Evolutionary conservation across 2,797 vertebrate genomes (phyloP).

Genomic region (Myripristis murdjan): DNA sequence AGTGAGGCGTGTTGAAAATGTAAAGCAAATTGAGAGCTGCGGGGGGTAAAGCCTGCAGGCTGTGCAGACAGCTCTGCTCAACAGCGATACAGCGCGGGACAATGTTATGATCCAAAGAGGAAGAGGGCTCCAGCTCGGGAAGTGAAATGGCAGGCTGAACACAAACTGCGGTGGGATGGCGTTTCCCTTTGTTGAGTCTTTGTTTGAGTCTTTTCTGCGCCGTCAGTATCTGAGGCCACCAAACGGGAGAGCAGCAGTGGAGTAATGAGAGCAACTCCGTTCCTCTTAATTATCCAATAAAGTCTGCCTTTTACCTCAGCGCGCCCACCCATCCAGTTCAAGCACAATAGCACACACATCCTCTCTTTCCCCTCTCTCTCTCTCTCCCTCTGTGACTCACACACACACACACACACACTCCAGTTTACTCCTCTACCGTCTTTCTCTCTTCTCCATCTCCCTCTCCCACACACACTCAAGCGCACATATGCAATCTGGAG

Average conservation of each 20-base stretch:
- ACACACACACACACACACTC: conserved; percentile 1
- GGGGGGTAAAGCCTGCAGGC: conserved; percentile 23
- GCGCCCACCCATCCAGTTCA: conserved; percentile 62
- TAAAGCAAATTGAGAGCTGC: conserved; percentile 22
- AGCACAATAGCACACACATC: conserved; percentile 25
- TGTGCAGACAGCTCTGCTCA: conserved; percentile 59
- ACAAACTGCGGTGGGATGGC: conserved; percentile 16
- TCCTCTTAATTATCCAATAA: conserved; percentile 78
- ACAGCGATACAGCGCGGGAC: conserved; percentile 40
- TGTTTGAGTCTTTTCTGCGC: conserved; percentile 45
- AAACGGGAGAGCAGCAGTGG: conserved; percentile 13
- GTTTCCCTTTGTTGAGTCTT: conserved; percentile 44
- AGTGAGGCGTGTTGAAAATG: conserved; percentile 37
- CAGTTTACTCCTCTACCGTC: neutral
- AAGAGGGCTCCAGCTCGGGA: conserved; percentile 49
- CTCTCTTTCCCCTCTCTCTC: neutral
- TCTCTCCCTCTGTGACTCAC: conserved; percentile 2
- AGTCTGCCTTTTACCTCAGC: conserved; percentile 61
- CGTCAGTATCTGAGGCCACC: conserved; percentile 47
- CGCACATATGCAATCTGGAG: conserved; percentile 28
- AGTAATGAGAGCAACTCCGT: conserved; percentile 59
- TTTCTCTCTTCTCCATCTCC: conserved; percentile 5
- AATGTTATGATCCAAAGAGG: conserved; percentile 49
- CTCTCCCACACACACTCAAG: conserved; percentile 25
- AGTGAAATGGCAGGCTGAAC: conserved; percentile 30